These are phyloP conservation scores for Penaeus monodon DNA, from an alignment of 2,888 invertebrate genomes.

Conservation along the genomic window DNA sequence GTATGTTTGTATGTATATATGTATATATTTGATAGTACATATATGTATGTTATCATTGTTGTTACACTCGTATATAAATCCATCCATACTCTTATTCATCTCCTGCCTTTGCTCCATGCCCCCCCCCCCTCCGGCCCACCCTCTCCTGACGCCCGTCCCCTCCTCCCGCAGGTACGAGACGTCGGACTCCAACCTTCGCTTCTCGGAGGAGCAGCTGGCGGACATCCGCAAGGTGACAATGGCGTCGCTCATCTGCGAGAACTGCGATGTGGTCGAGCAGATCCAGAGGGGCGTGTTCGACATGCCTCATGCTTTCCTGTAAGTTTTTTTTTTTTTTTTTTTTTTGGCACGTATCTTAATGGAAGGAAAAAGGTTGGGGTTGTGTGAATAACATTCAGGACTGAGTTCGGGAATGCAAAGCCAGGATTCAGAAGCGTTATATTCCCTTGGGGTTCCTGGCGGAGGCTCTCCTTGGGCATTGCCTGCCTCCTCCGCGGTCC, in stretches of 20 bases:
- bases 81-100: too few species aligned
- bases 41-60: too few species aligned
- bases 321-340: conserved; percentile 51
- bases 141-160: neutral
- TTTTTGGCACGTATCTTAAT: too few species aligned
- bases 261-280: conserved; percentile 85
- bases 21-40: too few species aligned
- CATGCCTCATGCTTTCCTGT: conserved; percentile 89
- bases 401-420: too few species aligned
- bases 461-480: too few species aligned
- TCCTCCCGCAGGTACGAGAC: conserved; percentile 79
- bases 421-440: too few species aligned
- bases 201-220: conserved; percentile 87
- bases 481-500: too few species aligned
- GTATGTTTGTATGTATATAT: too few species aligned
- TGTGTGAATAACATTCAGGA: neutral
- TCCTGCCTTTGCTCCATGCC: neutral
- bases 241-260: conserved; percentile 81
- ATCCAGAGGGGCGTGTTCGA: conserved; percentile 93
- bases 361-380: neutral
- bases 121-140: neutral
- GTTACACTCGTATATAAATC: too few species aligned
- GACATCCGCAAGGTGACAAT: conserved; percentile 86
- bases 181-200: conserved; percentile 81
- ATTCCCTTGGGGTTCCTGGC: too few species aligned